A percentile compares a stretch with the other conserved stretches of the same genome.
Conservation (phyloP, 2,888 invertebrate species). For the Cremastobaeus sp. region DNA sequence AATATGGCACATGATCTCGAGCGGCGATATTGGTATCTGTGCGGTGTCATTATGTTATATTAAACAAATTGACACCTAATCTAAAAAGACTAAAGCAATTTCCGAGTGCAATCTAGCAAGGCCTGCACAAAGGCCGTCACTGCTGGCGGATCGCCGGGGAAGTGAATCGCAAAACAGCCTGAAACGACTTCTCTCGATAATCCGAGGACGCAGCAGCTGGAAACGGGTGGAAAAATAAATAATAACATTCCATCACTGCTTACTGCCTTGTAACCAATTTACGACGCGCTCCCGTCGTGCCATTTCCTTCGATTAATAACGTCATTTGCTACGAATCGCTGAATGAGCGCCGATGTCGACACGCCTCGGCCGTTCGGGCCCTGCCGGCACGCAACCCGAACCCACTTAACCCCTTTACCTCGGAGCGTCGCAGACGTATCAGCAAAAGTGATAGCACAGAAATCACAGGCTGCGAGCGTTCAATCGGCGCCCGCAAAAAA, state of each 20-base stretch:
- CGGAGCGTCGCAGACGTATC: constrained; percentile 34
- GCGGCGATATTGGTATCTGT: too few relatives aligned
- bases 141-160: not conserved
- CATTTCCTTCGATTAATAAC: constrained; percentile 52
- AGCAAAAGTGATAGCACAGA: constrained; percentile 50
- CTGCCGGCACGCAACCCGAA: not conserved
- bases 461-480: constrained; percentile 28
- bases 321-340: constrained; percentile 28
- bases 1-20: not conserved
- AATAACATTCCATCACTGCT: constrained; percentile 28
- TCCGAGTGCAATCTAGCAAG: constrained; percentile 22
- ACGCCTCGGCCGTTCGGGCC: constrained; percentile 9
- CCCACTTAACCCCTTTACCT: constrained; percentile 39
- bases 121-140: not conserved
- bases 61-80: constrained; percentile 19
- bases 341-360: constrained; percentile 8
- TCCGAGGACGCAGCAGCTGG: not conserved
- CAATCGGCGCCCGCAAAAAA: not conserved
- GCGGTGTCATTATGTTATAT: not conserved
- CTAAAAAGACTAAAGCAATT: constrained; percentile 15
- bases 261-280: constrained; percentile 34
- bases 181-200: constrained; percentile 15
- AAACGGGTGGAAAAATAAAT: constrained; percentile 35
- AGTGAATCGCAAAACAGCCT: constrained; percentile 21
- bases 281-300: constrained; percentile 1